A percentile compares a stretch with the other conserved stretches of the same genome.
phyloP scores from a whole-genome alignment of 2,113 vertebrate species.

The Rhodinocichla rosea region DNA sequence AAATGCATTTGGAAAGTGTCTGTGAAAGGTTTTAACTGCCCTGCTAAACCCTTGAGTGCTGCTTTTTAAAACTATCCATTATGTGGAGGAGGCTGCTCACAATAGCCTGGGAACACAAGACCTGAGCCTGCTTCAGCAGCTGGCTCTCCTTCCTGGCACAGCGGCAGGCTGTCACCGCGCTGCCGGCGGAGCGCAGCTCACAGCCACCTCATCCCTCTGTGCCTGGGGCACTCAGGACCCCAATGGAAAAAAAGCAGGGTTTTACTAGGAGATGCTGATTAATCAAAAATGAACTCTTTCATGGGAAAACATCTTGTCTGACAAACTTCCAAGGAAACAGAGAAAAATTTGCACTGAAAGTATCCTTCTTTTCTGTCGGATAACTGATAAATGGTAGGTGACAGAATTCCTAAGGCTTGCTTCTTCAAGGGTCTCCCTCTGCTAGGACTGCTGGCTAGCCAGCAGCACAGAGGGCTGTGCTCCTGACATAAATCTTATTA shows the following conservation, averaged over 20 bases:
- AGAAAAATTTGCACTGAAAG: not conserved
- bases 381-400: not conserved
- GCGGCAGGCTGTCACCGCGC: not conserved
- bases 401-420: not conserved
- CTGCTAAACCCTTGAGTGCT: constrained; percentile 32
- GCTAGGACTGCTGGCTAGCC: not conserved
- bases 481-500: not conserved
- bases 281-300: not conserved
- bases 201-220: constrained; percentile 14
- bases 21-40: constrained; percentile 22
- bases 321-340: not conserved
- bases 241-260: not conserved
- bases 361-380: not conserved
- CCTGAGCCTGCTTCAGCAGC: constrained; percentile 28
- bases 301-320: not conserved
- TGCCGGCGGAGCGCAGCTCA: not conserved
- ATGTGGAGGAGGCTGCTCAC: constrained; percentile 19
- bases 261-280: not conserved
- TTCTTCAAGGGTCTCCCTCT: not conserved
- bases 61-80: constrained; percentile 39
- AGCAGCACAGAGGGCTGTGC: not conserved
- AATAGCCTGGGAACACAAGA: constrained; percentile 30
- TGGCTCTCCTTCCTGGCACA: constrained; percentile 57
- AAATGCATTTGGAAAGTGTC: constrained; percentile 42
- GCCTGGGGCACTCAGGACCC: not conserved